Evolutionary conservation across 2,113 vertebrate species (phyloP).

Genomic region (Gracilinanus agilis): DNA sequence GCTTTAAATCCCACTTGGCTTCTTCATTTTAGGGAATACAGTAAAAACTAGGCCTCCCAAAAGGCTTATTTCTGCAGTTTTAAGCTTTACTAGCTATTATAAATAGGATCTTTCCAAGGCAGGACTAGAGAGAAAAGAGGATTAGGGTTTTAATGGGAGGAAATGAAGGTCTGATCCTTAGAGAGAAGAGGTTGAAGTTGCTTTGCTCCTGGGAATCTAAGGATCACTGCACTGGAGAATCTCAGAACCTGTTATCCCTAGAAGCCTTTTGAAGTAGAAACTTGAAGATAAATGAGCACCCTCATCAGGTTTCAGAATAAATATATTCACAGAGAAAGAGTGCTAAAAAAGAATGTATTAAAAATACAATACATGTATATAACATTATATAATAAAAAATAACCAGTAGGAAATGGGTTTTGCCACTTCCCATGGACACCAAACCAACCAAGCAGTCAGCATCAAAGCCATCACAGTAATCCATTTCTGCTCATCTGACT

Average conservation of each 20-base stretch:
- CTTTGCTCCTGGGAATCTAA: conserved; percentile 26
- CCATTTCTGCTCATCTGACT: not conserved
- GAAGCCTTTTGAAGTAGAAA: not conserved
- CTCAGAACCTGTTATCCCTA: not conserved
- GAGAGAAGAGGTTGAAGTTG: not conserved
- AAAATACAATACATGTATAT: no score
- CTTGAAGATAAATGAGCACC: not conserved
- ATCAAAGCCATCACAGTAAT: not conserved
- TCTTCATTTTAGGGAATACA: conserved; percentile 50
- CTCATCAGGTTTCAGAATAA: not conserved
- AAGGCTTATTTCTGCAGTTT: not conserved
- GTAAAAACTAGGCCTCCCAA: conserved; percentile 10
- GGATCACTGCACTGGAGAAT: not conserved
- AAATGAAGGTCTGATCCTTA: conserved; percentile 4
- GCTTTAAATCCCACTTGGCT: conserved; percentile 43
- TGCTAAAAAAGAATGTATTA: conserved; percentile 1
- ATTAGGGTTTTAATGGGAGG: not conserved
- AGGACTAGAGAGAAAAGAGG: conserved; percentile 3
- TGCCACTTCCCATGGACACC: not conserved
- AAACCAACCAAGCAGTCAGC: conserved; percentile 1
- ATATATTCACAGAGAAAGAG: conserved; percentile 16
- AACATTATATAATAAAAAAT: no score
- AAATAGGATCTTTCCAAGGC: conserved; percentile 19
- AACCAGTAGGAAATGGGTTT: not conserved
- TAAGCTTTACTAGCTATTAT: not conserved